phyloP scores from a whole-genome alignment of 1,140 invertebrate genomes.

The Drosophila orena region DNA sequence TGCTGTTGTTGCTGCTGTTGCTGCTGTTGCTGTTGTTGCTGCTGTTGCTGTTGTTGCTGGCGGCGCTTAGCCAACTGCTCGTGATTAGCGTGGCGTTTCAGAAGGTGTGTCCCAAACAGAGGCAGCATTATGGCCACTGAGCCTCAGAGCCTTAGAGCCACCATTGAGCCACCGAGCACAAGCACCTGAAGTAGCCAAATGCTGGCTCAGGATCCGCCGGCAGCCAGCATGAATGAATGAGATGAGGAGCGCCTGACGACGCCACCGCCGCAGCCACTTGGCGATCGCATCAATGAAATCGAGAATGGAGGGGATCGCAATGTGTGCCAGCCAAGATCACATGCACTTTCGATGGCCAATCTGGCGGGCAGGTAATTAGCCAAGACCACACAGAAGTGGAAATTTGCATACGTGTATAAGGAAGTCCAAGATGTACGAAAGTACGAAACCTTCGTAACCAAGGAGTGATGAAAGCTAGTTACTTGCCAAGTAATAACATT shows the following conservation, averaged over 20 bases:
- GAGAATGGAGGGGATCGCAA: constrained; percentile 58
- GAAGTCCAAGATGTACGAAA: not conserved
- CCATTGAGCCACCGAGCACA: constrained; percentile 15
- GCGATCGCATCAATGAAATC: constrained; percentile 76
- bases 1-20: constrained; percentile 18
- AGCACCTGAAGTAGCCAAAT: constrained; percentile 78
- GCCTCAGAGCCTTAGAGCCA: constrained; percentile 5
- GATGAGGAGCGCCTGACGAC: constrained; percentile 19
- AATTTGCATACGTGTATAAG: not conserved
- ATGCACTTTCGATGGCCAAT: constrained; percentile 64
- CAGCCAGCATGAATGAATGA: constrained; percentile 63
- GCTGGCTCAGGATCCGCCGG: constrained; percentile 33
- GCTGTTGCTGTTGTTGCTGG: constrained; percentile 29
- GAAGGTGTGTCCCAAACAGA: constrained; percentile 80
- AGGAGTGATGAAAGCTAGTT: not conserved
- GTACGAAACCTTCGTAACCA: not conserved
- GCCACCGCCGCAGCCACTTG: not conserved
- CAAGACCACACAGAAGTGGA: constrained; percentile 55
- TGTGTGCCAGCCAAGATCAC: constrained; percentile 62
- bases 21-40: not conserved
- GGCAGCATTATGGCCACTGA: constrained; percentile 47
- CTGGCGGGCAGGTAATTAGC: constrained; percentile 62
- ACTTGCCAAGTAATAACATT: too few relatives aligned
- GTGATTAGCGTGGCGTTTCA: constrained; percentile 78
- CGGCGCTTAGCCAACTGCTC: constrained; percentile 51